Base-by-base conservation (phyloP, 2,888 invertebrate species). In the Lordiphosa fenestrarum region DNA sequence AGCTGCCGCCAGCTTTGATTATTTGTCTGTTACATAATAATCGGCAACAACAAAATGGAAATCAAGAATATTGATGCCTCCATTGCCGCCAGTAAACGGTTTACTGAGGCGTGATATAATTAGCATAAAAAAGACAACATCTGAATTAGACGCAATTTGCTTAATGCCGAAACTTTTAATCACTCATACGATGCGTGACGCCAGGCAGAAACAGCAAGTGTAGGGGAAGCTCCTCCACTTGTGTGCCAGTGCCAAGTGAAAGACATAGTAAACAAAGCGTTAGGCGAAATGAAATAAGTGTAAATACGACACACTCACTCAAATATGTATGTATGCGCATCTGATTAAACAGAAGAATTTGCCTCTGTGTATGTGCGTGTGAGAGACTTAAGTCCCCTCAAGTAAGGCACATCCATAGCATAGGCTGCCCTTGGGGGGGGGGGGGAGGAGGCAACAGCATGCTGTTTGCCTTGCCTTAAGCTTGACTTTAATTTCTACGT, bases 81-180 rank as follows among this genome's bases (percentile, higher is more conserved):
- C 6, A 25, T 61, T 59, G 58, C 37, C 66, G 50, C 56, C 51
- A 62, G 53, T 61, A 58, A 71, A 61, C 62, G 70, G 76, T 66
- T 75, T 72, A 72, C 80, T 73, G 77, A 66, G 65, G 81, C 77
- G 84, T 84, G 84, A 70, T 68, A 61, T 70, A 77, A 77, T 77
- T 77, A 83, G 81, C 73, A 80, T 83, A 50, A 54, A 33, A 38
- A 44, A 44, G 23, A 30, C 15, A n/a, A 47, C 37, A 50, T 40
- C 40, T 60, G 66, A 48, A 71, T 84, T 71, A 71, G 66, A 53
- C 66, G 69, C 71, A 81, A 75, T 81, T 81, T 73, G 71, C 69
- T 72, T 69, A 81, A 81, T 82, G 83, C 67, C 56, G 42, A 84
- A 81, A 81, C 66, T 84, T 81, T 74, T 82, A 84, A 82, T 84